Evolutionary conservation across 2,888 invertebrate species (phyloP), one percentile per base, ranked within the genome.

Genomic region (Hypercompe scribonia): DNA sequence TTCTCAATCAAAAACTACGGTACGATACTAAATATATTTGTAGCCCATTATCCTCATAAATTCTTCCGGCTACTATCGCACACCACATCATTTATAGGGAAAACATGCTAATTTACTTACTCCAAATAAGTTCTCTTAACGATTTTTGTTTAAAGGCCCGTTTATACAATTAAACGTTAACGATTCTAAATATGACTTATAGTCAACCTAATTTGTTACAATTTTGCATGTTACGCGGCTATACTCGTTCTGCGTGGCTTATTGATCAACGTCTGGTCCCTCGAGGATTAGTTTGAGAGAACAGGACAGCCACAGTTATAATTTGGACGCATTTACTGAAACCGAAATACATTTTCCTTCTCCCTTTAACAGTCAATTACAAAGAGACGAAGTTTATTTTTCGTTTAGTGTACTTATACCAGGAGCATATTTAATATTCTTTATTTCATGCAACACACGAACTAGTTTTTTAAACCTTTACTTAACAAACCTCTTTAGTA

Each of bases 201-300:
- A 65, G 50, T 58, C 50, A 36, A 65, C 13, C n/a, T 42, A 39
- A 36, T 69, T 73, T 61, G 58, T 69, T 54, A 67, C 39, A 74
- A 50, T 82, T 72, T 70, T 67, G 70, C 76, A 70, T 75, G 71
- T 75, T 33, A 68, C 71, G 71, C 73, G 42, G 28, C 61, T 71
- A 58, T 61, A 54, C 58, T 11, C n/a, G 79, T 77, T 72, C 71
- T 83, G 73, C 77, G 78, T 81, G 76, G 75, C 81, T 75, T 83
- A 83, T 83, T 77, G 82, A 83, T 83, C 82, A 81, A 74, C 78
- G 78, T 72, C 77, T 73, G 76, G 76, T 81, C 82, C 80, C 82
- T 65, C 46, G 75, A 72, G 83, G 74, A 77, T 82, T 74, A 73
- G 66, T 75, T 74, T 46, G 74, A 74, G 78, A 81, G 81, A 72